phyloP scores from a whole-genome alignment of 2,113 vertebrate genomes.

The Microtus ochrogaster region DNA sequence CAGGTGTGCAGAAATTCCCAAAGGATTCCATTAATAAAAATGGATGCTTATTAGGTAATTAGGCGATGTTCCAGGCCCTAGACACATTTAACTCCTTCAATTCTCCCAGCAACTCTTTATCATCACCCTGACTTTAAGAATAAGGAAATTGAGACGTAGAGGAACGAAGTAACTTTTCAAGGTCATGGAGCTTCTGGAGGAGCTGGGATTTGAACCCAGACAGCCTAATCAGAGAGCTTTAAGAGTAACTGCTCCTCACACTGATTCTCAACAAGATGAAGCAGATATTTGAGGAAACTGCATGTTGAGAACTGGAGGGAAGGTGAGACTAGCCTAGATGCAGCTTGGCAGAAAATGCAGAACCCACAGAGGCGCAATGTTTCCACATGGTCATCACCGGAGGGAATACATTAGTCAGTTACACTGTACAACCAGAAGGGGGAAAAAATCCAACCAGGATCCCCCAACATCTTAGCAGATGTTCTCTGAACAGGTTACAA shows the following conservation, averaged over 20 bases:
- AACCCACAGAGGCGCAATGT: neutral
- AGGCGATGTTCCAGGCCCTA: neutral
- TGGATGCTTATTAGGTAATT: neutral
- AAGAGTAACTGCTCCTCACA: neutral
- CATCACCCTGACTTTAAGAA: neutral
- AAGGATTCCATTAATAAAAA: neutral
- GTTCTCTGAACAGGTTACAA: constrained; percentile 44
- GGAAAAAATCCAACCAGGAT: constrained; percentile 1
- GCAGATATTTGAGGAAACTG: neutral
- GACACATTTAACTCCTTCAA: constrained; percentile 12
- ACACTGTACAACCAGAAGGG: neutral
- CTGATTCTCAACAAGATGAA: neutral
- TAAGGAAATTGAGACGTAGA: constrained; percentile 8
- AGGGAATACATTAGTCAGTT: constrained; percentile 39
- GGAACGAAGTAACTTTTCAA: constrained; percentile 48
- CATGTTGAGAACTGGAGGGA: neutral
- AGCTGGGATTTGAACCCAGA: neutral
- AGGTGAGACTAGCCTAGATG: neutral
- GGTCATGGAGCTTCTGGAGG: constrained; percentile 21
- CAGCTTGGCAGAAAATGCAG: neutral
- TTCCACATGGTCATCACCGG: neutral
- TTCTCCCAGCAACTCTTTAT: neutral
- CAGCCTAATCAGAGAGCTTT: neutral
- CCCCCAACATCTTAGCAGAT: constrained; percentile 60
- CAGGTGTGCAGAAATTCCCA: neutral